Evolutionary conservation across 2,797 vertebrate species (phyloP).

Genomic region (Acanthurus lineatus): DNA sequence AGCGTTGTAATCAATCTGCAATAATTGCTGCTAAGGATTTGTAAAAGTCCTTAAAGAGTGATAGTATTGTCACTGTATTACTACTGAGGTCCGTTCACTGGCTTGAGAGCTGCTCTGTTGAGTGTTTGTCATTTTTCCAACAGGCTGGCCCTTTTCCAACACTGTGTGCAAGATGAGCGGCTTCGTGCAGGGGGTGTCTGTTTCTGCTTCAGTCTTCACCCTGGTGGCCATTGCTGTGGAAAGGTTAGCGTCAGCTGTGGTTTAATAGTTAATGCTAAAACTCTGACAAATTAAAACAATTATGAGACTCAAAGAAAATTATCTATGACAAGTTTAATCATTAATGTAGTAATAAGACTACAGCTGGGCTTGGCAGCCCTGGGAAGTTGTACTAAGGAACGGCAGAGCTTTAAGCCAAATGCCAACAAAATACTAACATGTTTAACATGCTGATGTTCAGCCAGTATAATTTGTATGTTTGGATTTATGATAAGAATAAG

Average conservation of each 20-base stretch:
- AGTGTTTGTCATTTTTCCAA: constrained; percentile 1
- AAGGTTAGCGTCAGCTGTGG: constrained; percentile 77
- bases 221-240: constrained; percentile 88
- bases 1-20: neutral
- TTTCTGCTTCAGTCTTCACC: constrained; percentile 88
- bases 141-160: constrained; percentile 89
- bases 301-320: no score
- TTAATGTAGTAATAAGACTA: neutral
- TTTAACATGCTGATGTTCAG: neutral
- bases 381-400: neutral
- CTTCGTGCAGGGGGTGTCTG: constrained; percentile 87
- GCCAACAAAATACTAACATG: neutral
- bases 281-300: no score
- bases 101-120: neutral
- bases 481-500: neutral
- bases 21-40: neutral
- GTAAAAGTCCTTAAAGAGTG: neutral
- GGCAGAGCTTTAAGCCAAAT: neutral
- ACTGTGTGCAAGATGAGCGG: constrained; percentile 88
- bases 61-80: neutral
- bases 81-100: neutral
- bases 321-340: no score
- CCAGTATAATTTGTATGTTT: neutral
- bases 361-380: neutral
- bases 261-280: neutral